Percentiles rank a stretch among this genome's conserved stretches.
phyloP scores from a whole-genome alignment of 2,888 invertebrate species.

The Ryuthela nishihirai region DNA sequence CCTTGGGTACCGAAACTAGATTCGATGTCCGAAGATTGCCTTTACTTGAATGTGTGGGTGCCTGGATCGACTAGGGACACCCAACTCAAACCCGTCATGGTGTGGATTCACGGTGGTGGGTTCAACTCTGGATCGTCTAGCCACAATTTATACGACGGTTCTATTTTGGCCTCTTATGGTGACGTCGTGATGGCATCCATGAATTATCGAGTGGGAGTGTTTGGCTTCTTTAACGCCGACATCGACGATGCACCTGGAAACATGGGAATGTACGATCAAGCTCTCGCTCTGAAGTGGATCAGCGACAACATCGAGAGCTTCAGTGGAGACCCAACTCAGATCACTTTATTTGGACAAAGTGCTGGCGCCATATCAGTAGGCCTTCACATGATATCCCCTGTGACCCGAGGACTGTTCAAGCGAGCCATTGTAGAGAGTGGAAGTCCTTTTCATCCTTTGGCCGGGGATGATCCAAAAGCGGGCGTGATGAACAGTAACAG shows the following conservation, averaged over 20 bases:
- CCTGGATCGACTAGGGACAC: conserved; percentile 54
- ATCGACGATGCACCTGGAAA: conserved; percentile 46
- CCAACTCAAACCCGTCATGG: conserved; percentile 66
- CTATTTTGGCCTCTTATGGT: conserved; percentile 54
- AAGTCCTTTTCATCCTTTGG: no score
- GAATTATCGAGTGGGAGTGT: conserved; percentile 56
- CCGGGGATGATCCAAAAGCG: no score
- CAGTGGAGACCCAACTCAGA: not conserved
- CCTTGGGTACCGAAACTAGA: not conserved
- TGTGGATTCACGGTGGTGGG: conserved; percentile 52
- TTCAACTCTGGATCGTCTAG: conserved; percentile 42
- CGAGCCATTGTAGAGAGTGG: conserved; percentile 10
- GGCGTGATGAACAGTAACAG: no score
- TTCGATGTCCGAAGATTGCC: conserved; percentile 63
- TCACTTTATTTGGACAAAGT: conserved; percentile 7
- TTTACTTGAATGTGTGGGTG: conserved; percentile 78
- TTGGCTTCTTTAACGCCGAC: conserved; percentile 50
- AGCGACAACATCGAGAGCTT: conserved; percentile 4
- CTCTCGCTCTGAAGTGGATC: conserved; percentile 6
- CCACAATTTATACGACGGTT: conserved; percentile 55
- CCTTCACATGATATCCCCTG: not conserved
- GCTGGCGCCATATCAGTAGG: not conserved
- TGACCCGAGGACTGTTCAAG: conserved; percentile 1
- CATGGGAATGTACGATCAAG: conserved; percentile 11
- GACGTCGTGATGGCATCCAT: conserved; percentile 56